phyloP scores from a whole-genome alignment of 2,113 vertebrate species.

The Crypturellus undulatus region DNA sequence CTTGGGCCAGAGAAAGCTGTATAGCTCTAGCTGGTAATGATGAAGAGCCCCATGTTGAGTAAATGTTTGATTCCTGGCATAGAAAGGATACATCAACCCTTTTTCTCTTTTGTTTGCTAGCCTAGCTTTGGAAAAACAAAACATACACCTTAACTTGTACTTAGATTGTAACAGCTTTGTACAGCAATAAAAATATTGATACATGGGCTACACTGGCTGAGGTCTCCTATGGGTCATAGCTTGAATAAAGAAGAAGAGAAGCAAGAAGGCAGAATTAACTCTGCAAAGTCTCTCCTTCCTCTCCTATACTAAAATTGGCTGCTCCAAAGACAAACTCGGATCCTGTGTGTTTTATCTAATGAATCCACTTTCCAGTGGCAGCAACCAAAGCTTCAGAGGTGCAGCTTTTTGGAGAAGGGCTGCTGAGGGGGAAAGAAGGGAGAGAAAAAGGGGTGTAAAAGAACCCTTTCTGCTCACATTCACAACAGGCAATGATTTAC shows the following conservation, averaged over 20 bases:
- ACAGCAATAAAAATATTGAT: not conserved
- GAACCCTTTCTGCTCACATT: not conserved
- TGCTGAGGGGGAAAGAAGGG: too few relatives aligned
- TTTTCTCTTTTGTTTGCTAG: not conserved
- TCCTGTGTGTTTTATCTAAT: not conserved
- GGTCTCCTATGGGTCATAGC: not conserved
- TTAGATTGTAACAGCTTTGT: not conserved
- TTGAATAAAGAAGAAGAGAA: not conserved
- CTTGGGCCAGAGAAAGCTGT: too few relatives aligned
- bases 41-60: too few relatives aligned
- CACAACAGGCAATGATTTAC: not conserved
- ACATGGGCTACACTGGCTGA: not conserved
- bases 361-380: not conserved
- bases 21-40: too few relatives aligned
- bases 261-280: rapidly evolving
- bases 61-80: not conserved
- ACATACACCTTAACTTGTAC: not conserved
- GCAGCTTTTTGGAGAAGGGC: not conserved
- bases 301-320: not conserved
- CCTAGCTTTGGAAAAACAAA: not conserved
- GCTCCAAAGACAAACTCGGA: not conserved
- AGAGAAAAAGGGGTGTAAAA: not conserved
- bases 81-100: rapidly evolving
- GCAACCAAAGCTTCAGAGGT: not conserved
- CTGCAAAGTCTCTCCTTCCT: not conserved